Evolutionary conservation across 2,888 invertebrate genomes (phyloP).

Genomic region (Phrixothrix hirtus): DNA sequence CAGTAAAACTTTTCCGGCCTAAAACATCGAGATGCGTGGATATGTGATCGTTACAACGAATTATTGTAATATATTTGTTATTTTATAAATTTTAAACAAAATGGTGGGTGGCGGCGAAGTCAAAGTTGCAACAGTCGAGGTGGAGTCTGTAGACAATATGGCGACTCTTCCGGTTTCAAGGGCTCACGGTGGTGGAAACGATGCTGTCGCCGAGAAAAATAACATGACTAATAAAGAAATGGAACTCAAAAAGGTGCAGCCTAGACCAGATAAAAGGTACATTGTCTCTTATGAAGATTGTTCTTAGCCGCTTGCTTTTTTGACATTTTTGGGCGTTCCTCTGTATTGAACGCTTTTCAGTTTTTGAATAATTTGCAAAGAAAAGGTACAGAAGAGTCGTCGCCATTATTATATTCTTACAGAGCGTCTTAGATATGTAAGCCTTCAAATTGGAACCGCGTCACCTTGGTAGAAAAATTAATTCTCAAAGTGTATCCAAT

Average conservation of each 20-base stretch:
- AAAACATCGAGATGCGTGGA: slow-evolving; percentile 30
- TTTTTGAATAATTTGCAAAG: too few relatives aligned
- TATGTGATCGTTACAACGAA: slow-evolving; percentile 32
- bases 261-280: slow-evolving; percentile 84
- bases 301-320: too few relatives aligned
- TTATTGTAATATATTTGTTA: slow-evolving; percentile 21
- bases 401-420: too few relatives aligned
- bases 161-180: slow-evolving; percentile 85
- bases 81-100: slow-evolving; percentile 33
- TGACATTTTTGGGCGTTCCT: too few relatives aligned
- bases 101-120: slow-evolving; percentile 77
- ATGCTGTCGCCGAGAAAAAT: slow-evolving; percentile 78
- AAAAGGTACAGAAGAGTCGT: too few relatives aligned
- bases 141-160: slow-evolving; percentile 86
- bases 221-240: slow-evolving; percentile 84
- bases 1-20: slow-evolving; percentile 27
- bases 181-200: slow-evolving; percentile 69
- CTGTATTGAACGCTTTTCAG: too few relatives aligned
- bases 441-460: too few relatives aligned
- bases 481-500: too few relatives aligned
- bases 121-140: slow-evolving; percentile 87
- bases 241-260: slow-evolving; percentile 83
- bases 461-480: too few relatives aligned
- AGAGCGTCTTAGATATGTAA: too few relatives aligned
- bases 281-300: slow-evolving; percentile 27